A percentile compares a stretch with the other conserved stretches of the same genome.
Conservation (phyloP, 2,888 invertebrate genomes). For the Caenorhabditis virilis region DNA sequence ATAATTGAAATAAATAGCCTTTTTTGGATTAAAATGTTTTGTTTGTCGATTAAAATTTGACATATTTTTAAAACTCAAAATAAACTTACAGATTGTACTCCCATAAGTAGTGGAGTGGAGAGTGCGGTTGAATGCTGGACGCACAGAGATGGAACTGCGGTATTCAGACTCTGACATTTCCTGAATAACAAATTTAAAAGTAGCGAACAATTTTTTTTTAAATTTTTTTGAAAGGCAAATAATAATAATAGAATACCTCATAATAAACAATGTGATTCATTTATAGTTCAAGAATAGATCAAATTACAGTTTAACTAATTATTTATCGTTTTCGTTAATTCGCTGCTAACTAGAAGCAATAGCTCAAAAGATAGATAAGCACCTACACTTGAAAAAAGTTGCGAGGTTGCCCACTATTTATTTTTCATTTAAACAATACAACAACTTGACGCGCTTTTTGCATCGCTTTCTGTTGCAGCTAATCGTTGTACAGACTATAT, state of each 20-base stretch:
- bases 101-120: constrained; percentile 44
- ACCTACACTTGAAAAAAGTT: not conserved
- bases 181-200: constrained; percentile 7
- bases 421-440: constrained; percentile 5
- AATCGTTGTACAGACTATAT: constrained; percentile 3
- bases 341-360: no score
- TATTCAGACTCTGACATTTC: constrained; percentile 49
- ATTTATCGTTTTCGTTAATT: no score
- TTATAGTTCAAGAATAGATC: constrained; percentile 17
- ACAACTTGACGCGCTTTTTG: not conserved
- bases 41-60: no score
- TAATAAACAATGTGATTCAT: constrained; percentile 36
- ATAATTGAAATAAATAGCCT: no score
- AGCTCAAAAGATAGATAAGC: no score
- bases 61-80: no score
- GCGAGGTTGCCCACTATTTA: constrained; percentile 27
- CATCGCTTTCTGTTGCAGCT: not conserved
- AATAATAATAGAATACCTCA: constrained; percentile 20
- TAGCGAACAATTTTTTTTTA: not conserved
- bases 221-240: no score
- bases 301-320: no score
- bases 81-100: constrained; percentile 43
- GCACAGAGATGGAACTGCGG: constrained; percentile 53
- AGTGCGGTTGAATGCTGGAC: constrained; percentile 56
- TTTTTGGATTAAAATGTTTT: no score